These are phyloP conservation scores for Conus ventricosus DNA, from an alignment of 1,140 invertebrate species.

Conservation along the genomic window DNA sequence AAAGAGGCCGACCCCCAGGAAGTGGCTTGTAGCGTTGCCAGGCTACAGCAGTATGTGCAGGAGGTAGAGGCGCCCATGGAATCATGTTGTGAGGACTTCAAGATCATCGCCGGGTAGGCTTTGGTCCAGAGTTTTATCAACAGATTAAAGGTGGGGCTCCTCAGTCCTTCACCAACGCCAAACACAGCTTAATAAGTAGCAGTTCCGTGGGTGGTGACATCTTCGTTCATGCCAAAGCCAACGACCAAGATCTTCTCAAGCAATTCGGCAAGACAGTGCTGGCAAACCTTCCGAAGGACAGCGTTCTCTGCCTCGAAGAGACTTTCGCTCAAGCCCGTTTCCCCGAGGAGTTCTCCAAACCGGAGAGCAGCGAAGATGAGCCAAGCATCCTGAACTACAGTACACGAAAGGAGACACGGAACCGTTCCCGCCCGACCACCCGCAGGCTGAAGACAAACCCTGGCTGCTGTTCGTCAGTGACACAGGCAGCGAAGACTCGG, in stretches of 20 bases:
- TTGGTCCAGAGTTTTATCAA: slow-evolving; percentile 17
- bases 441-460: background rate
- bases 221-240: slow-evolving; percentile 11
- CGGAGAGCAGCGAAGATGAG: background rate
- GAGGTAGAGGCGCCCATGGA: background rate
- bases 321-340: background rate
- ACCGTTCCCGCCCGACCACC: background rate
- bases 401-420: slow-evolving; percentile 3
- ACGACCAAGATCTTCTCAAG: background rate
- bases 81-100: no score
- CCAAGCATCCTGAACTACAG: background rate
- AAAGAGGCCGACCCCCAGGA: background rate
- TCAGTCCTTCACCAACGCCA: slow-evolving; percentile 1
- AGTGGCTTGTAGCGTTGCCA: background rate
- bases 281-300: background rate
- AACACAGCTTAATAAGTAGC: background rate
- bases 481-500: background rate
- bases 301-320: background rate
- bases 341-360: background rate
- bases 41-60: background rate
- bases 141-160: background rate
- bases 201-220: slow-evolving; percentile 1
- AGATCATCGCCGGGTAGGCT: background rate
- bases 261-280: background rate
- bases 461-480: background rate